Percentiles rank a stretch among this genome's conserved stretches.
These are phyloP conservation scores for Hoplias malabaricus DNA, from an alignment of 2,113 vertebrate species.

Conservation along the genomic window DNA sequence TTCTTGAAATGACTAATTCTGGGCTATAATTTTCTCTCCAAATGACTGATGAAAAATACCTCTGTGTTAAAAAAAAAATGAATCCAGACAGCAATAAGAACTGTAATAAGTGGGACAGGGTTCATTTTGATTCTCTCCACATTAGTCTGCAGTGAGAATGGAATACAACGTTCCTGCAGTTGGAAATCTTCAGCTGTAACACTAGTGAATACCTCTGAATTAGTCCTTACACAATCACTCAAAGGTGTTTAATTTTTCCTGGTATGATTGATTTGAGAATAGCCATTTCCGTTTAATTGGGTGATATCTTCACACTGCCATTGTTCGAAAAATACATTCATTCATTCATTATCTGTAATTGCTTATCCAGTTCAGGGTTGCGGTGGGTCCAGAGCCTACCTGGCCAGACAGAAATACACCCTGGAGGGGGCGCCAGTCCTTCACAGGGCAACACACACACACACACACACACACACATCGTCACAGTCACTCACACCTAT, in stretches of 20 bases:
- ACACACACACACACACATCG: too few species aligned
- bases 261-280: not conserved
- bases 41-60: not conserved
- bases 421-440: too few species aligned
- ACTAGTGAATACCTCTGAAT: not conserved
- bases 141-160: not conserved
- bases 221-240: not conserved
- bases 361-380: too few species aligned
- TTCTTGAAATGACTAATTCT: not conserved
- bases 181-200: not conserved
- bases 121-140: not conserved
- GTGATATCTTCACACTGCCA: not conserved
- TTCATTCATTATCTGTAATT: too few species aligned
- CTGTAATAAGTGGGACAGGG: not conserved
- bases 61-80: not conserved
- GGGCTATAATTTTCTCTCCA: not conserved
- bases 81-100: not conserved
- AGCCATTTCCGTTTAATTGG: not conserved
- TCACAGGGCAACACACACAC: too few species aligned
- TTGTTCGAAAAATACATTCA: not conserved
- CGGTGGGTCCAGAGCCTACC: too few species aligned
- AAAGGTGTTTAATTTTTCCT: not conserved
- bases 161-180: not conserved
- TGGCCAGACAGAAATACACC: too few species aligned
- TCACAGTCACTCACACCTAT: too few species aligned